Conservation (phyloP, 2,888 invertebrate genomes). For the Gnatocerus cornutus region DNA sequence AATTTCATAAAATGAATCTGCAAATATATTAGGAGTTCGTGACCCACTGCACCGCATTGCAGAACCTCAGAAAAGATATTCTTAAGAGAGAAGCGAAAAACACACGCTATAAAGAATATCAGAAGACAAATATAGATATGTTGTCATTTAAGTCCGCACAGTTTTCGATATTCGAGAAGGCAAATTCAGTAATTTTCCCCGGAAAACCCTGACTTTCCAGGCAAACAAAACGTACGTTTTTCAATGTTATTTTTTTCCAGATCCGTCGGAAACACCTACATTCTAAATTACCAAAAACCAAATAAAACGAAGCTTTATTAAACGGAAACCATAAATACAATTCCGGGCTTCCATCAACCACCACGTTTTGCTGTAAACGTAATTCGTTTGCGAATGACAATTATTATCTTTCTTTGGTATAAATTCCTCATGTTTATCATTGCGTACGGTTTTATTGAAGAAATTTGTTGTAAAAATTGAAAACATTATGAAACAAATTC, state of each 20-base stretch:
- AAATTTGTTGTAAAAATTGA: constrained; percentile 24
- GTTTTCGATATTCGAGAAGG: background rate
- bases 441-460: constrained; percentile 8
- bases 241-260: background rate
- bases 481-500: constrained; percentile 35
- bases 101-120: background rate
- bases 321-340: constrained; percentile 35
- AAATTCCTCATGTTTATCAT: constrained; percentile 4
- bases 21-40: background rate
- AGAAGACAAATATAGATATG: constrained; percentile 1
- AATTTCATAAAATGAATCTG: background rate
- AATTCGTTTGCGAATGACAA: constrained; percentile 8
- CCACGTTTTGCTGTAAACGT: constrained; percentile 10
- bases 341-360: constrained; percentile 30
- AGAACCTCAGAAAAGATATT: background rate
- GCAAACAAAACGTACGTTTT: background rate
- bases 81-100: background rate
- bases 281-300: constrained; percentile 21
- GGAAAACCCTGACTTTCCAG: no score
- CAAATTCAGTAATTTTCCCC: background rate
- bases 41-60: constrained; percentile 25
- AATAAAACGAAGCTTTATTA: constrained; percentile 28
- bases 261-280: background rate
- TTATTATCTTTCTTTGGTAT: constrained; percentile 13
- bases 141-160: background rate